Conservation (phyloP, 1,140 invertebrate species). For the Thrips palmi region DNA sequence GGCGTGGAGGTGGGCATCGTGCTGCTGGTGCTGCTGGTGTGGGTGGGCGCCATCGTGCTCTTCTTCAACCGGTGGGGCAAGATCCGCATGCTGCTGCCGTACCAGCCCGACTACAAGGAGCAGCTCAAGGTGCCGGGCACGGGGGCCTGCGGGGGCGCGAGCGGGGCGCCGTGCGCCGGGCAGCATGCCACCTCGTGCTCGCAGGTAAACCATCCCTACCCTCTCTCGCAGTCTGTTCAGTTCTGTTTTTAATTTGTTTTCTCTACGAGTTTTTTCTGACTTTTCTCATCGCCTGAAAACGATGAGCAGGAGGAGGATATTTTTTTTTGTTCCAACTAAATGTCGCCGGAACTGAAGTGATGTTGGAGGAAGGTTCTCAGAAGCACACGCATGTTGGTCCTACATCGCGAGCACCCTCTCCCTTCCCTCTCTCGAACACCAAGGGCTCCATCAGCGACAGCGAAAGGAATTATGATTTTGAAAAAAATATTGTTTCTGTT, state of each 20-base stretch:
- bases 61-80: conserved; percentile 77
- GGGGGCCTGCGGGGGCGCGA: conserved; percentile 42
- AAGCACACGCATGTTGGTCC: no score
- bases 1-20: conserved; percentile 62
- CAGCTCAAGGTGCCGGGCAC: conserved; percentile 47
- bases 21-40: conserved; percentile 48
- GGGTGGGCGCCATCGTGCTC: conserved; percentile 56
- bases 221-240: background rate
- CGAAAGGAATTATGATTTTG: no score
- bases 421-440: no score
- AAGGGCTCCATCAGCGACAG: no score
- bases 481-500: no score
- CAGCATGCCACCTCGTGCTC: background rate
- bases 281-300: background rate
- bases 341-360: no score
- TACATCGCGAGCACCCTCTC: no score
- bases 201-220: background rate
- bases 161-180: background rate
- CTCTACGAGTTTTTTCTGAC: background rate
- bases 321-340: no score
- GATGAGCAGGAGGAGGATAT: background rate
- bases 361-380: no score
- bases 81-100: conserved; percentile 67
- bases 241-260: background rate
- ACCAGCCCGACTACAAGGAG: conserved; percentile 61